Evolutionary conservation across 2,888 invertebrate species (phyloP), one percentile per base, ranked within the genome.

Genomic region (Microctonus aethiopoides): DNA sequence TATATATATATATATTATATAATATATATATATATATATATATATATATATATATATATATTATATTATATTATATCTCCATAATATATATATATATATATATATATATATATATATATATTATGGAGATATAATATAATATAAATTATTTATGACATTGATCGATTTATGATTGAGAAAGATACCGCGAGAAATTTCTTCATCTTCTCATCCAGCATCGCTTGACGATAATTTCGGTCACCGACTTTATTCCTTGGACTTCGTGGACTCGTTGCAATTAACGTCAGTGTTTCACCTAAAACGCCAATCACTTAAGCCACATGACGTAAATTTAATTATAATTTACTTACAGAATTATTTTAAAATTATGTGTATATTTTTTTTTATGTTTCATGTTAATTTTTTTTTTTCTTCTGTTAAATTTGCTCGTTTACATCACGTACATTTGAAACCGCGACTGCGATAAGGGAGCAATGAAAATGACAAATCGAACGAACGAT

Each of bases 181-280:
- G 80, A 89, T 93, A 96, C 96, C 94, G 95, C 95, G 90, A 95
- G 90, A 89, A 95, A 96, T 88, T 94, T 95, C 92, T 95, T 94
- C 90, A 95, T 95, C 92, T 95, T 95, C 89, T 95, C 94, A 88
- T 95, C 94, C 89, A 95, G 91, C 88, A 95, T 93, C 88, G 94
- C 94, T 87, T 93, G 94, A 84, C 93, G 93, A 90, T 93, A 93
- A 88, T 92, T 90, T 87, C 91, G 90, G 88, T 93, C 92, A 86
- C 91, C 89, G 87, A 91, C 89, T 89, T 91, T 91, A 89, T 91
- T 91, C 89, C 90, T 90, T 74, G 80, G 76, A 77, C 80, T 80
- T 79, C 83, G 81, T 74, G 80, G 78, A 75, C 78, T 75, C 72
- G 78, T 76, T 72, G 77, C 79, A 76, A 82, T 77, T 72, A 77